Conservation (phyloP, 2,888 invertebrate genomes). For the Malachius bipustulatus region DNA sequence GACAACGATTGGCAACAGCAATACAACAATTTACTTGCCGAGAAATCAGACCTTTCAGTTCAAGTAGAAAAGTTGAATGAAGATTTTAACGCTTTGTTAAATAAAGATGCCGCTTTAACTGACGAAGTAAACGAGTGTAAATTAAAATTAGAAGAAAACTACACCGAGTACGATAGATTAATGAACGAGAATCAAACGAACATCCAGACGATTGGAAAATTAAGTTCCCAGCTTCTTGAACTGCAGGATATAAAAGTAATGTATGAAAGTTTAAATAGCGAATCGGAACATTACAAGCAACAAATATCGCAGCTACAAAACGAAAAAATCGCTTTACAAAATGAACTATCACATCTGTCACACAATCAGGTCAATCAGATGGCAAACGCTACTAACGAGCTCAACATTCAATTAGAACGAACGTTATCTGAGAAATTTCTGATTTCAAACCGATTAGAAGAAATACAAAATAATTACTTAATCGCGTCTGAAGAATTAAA, state of each 20-base stretch:
- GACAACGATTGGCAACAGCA: constrained; percentile 41
- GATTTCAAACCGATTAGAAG: background rate
- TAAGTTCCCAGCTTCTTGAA: background rate
- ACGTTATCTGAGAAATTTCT: background rate
- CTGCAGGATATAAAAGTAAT: constrained; percentile 8
- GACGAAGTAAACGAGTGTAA: constrained; percentile 21
- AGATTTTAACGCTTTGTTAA: constrained; percentile 27
- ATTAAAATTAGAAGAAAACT: constrained; percentile 17
- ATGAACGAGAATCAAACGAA: constrained; percentile 13
- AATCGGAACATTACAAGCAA: constrained; percentile 18
- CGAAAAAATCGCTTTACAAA: constrained; percentile 6
- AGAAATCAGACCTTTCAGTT: constrained; percentile 29
- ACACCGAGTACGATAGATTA: constrained; percentile 15
- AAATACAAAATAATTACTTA: background rate
- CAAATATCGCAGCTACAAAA: constrained; percentile 9
- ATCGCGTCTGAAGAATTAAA: constrained; percentile 13
- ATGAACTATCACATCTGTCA: constrained; percentile 3
- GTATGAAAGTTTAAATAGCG: constrained; percentile 18
- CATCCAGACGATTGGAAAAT: background rate
- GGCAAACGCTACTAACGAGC: constrained; percentile 6
- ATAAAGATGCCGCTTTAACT: constrained; percentile 19
- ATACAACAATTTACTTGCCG: constrained; percentile 29
- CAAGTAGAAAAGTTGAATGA: constrained; percentile 37
- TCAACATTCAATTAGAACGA: constrained; percentile 1
- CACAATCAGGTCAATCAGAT: constrained; percentile 7